Evolutionary conservation across 1,140 invertebrate genomes (phyloP).

Genomic region (Achatina immaculata): DNA sequence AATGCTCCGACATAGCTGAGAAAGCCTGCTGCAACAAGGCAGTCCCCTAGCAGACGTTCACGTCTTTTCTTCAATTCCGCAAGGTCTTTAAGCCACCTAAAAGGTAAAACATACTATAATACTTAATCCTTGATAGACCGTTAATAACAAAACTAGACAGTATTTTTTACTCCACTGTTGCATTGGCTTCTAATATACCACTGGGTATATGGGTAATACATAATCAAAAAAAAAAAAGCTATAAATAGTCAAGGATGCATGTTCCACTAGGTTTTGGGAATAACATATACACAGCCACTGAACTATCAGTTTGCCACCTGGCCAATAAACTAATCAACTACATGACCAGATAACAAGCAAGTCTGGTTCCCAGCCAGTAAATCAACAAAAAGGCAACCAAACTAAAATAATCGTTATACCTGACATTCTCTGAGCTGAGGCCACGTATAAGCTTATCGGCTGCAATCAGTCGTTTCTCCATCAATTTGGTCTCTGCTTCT

Average conservation of each 20-base stretch:
- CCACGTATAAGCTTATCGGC: constrained; percentile 86
- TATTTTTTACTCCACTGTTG: too few species aligned
- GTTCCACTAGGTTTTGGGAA: too few species aligned
- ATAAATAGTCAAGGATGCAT: too few species aligned
- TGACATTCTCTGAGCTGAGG: constrained; percentile 81
- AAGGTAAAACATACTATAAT: constrained; percentile 45
- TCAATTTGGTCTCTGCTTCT: constrained; percentile 84
- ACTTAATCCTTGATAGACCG: not conserved
- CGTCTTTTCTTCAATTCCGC: constrained; percentile 78
- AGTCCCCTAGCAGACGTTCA: constrained; percentile 82
- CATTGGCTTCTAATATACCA: too few species aligned
- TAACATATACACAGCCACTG: not conserved
- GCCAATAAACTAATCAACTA: not conserved
- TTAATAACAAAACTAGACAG: not conserved
- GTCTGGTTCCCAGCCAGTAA: too few species aligned
- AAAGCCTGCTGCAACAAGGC: constrained; percentile 83
- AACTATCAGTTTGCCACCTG: not conserved
- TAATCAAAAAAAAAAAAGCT: too few species aligned
- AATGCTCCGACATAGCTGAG: constrained; percentile 87
- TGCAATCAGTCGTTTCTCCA: constrained; percentile 81
- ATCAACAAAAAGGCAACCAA: too few species aligned
- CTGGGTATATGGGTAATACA: too few species aligned
- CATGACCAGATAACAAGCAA: not conserved
- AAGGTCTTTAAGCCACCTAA: constrained; percentile 79
- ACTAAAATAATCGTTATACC: constrained; percentile 56